Evolutionary conservation across 2,113 vertebrate genomes (phyloP), one percentile per base, ranked within the genome.

Genomic region (Hepsetus odoe): DNA sequence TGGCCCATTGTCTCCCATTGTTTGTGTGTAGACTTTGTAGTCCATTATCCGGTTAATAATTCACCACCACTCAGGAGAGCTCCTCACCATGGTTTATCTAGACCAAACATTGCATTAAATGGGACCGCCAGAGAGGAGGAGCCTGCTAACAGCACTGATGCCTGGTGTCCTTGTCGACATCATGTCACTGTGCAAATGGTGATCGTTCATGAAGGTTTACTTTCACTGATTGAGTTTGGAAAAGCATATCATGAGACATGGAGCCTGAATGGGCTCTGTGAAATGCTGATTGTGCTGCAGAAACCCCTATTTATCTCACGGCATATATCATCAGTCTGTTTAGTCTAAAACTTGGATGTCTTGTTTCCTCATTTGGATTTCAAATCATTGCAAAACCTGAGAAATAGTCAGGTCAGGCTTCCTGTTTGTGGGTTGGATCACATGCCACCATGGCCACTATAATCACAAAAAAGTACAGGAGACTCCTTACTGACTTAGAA

Each of bases 41-140:
- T 26, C 20, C 67, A 42, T 83, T 71, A 35, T n/a, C n/a, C n/a
- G 18, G 82, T 83, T 77, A 83, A 83, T 83, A 76, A 80, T 83
- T 80, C 11, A 74, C 77, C 62, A 74, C 51, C 28, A 14, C 55
- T 72, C 58, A 71, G 53, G 51, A 58, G 66, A 35, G 40, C 28
- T 32, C 22, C 24, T 13, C 77, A 44, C 51, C 67, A 26, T 59
- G 30, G 55, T 24, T 72, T 55, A 67, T 30, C 35, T 71, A n/a
- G 46, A 70, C n/a, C 55, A 79, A 32, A 71, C 49, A 38, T 55
- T 24, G 58, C 58, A 38, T 32, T 62, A 33, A 59, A 32, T 44
- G 55, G 11, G 11, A 33, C 33, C 24, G 38, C 8, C 16, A 26
- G 11, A 20, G 22, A 14, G 9, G 24, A 22, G 11, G 38, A 35